Base-by-base conservation (phyloP, 2,888 invertebrate genomes). In the Silvanus unidentatus region DNA sequence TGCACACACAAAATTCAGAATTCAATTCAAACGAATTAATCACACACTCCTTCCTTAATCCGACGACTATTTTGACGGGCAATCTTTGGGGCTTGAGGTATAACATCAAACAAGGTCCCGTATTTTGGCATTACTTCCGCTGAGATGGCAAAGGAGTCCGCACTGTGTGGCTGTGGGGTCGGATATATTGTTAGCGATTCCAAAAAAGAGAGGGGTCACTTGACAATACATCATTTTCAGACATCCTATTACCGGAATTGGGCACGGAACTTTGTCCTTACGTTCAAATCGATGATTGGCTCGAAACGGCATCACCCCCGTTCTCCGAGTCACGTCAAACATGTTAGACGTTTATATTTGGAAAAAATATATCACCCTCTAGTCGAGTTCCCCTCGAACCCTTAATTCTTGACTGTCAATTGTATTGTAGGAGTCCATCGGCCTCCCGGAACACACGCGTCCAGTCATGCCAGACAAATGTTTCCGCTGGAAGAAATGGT, bases 191-290 rank as follows among this genome's bases (percentile, higher is more conserved):
- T 12, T 12, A 32, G 32, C 6, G 8, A 8, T 28, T 28, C 28
- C 28, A 28, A n/a, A n/a, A n/a, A n/a, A 22, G 8, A 22, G n/a
- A 12, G 32, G 32, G 66, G 67, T 65, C 65, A 67, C 51, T 61
- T 62, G 40, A 54, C 65, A 65, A 68, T 65, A 63, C 67, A 65
- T 69, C 69, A 67, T 66, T 66, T 65, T 62, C 67, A 65, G 66
- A 65, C 69, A 67, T 67, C 67, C 65, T 66, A 68, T 67, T 66
- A 66, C 62, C 52, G 57, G 63, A 68, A 68, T 66, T 64, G 65
- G 63, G 59, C 60, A 59, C 56, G 58, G n/a, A 56, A 57, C 53
- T 45, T 59, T 58, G 57, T 60, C 58, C 58, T 42, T 38, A 52
- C 55, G n/a, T 58, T 59, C 52, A 56, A 57, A 60, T 59, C 57